Evolutionary conservation across 2,797 vertebrate species (phyloP), one percentile per base, ranked within the genome.

Genomic region (Tinamus major): DNA sequence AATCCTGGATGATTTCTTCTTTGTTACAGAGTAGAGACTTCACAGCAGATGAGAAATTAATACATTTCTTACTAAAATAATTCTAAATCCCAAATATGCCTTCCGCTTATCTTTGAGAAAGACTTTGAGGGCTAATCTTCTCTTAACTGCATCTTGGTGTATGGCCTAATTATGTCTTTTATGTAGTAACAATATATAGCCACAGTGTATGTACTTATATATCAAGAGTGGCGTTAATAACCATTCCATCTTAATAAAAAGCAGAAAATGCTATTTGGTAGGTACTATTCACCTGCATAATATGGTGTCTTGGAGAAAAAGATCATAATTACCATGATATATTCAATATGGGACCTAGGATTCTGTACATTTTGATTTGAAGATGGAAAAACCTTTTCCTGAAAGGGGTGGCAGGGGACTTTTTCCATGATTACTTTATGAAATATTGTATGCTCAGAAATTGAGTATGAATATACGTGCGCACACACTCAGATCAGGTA

Each of bases 341-440:
- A 81, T 93, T 94, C 46, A 51, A 8, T 76, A 58, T 35, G 37
- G 31, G 42, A 59, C 35, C 51, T 53, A 84, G 53, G 81, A 78
- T 85, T 95, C 65, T 55, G 70, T 67, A 78, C 41, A 59, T 94
- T 96, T 93, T 93, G 69, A 83, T 96, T 94, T 93, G 92, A 95
- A 92, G 75, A 93, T 37, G 10, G 23, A 95, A 72, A 96, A 91
- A 33, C 26, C 18, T 41, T 94, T 92, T 86, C 27, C 71, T 90
- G 29, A 80, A 89, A 65, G 26, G 26, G 20, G 16, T 2, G 8
- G 12, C 37, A 80, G 27, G 24, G 39, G 29, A 64, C 71, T 87
- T 94, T 79, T 96, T 94, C 59, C 76, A 8, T 82, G 87, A 94
- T 96, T 94, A 78, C 85, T 97, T 97, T 94, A 78, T 92, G 71